Base-by-base conservation (phyloP, 2,888 invertebrate species). In the Idaea aversata region DNA sequence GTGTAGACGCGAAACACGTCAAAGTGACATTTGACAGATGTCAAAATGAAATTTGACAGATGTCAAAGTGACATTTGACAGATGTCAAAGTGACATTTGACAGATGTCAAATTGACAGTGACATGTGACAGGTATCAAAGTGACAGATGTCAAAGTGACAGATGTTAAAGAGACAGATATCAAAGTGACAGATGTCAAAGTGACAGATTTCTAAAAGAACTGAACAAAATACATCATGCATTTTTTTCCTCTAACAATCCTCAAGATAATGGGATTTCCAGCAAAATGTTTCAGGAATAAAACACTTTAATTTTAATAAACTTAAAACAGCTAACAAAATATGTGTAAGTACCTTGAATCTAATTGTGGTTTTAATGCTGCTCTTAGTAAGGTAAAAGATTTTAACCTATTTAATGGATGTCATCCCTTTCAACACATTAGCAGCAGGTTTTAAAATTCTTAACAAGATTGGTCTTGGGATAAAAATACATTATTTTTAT, bases 401-500 rank as follows among this genome's bases (percentile, higher is more conserved):
- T 83, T 83, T 83, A 83, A 80, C 78, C 81, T 77, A 77, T 77
- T 82, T 87, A 88, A 87, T 87, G 88, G 87, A 84, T n/a, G n/a
- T n/a, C 84, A 83, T 81, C 86, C 86, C 83, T 85, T 82, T 72
- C 69, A 84, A 83, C 81, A 84, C 84, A 86, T 86, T 86, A 86
- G 86, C 82, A 6, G 13, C 47, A 84, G 85, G 83, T 84, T 86
- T 85, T 83, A 80, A 86, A 86, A 84, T 84, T 72, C 65, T 13
- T 10, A 76, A 63, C 72, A 73, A 71, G 75, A 77, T 73, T 73
- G 75, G 73, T 67, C 63, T 70, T 71, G 68, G 70, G 72, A 63
- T 34, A 63, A 64, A 65, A 63, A 67, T 60, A 66, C 65, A 60
- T 63, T 69, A 62, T 65, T 64, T 69, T 65, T 68, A 68, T 68